These are phyloP conservation scores for Larimichthys polyactis DNA, from an alignment of 2,113 vertebrate species.

Conservation along the genomic window DNA sequence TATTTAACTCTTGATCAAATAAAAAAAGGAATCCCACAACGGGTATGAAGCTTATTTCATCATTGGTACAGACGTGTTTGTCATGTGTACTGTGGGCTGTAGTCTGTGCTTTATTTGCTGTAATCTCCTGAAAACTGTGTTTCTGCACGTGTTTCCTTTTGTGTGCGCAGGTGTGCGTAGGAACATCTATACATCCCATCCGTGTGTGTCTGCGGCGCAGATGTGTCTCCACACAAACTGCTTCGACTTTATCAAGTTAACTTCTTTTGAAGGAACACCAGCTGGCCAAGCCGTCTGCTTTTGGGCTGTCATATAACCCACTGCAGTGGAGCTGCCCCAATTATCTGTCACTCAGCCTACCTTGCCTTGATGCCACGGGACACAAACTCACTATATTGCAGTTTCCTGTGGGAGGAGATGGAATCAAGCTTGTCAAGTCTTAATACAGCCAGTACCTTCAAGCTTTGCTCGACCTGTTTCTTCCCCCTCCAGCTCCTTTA, in stretches of 20 bases:
- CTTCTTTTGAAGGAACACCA: slow-evolving; percentile 55
- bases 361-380: slow-evolving; percentile 48
- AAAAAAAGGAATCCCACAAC: neutral
- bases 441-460: slow-evolving; percentile 40
- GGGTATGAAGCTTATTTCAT: slow-evolving; percentile 15
- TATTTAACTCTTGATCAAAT: neutral
- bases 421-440: slow-evolving; percentile 41
- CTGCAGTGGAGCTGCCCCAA: slow-evolving; percentile 41
- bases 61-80: slow-evolving; percentile 19
- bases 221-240: slow-evolving; percentile 31
- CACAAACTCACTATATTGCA: slow-evolving; percentile 37
- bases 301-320: slow-evolving; percentile 39
- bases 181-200: slow-evolving; percentile 15
- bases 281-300: slow-evolving; percentile 63
- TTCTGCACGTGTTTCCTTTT: slow-evolving; percentile 18
- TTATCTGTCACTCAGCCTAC: slow-evolving; percentile 63
- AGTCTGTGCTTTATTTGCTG: slow-evolving; percentile 28
- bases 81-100: neutral
- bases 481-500: slow-evolving; percentile 32
- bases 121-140: slow-evolving; percentile 28
- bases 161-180: neutral
- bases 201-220: slow-evolving; percentile 17
- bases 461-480: slow-evolving; percentile 3
- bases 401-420: slow-evolving; percentile 48
- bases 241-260: slow-evolving; percentile 65